Evolutionary conservation across 2,888 invertebrate genomes (phyloP).

Genomic region (Nemotelus pantherinus): DNA sequence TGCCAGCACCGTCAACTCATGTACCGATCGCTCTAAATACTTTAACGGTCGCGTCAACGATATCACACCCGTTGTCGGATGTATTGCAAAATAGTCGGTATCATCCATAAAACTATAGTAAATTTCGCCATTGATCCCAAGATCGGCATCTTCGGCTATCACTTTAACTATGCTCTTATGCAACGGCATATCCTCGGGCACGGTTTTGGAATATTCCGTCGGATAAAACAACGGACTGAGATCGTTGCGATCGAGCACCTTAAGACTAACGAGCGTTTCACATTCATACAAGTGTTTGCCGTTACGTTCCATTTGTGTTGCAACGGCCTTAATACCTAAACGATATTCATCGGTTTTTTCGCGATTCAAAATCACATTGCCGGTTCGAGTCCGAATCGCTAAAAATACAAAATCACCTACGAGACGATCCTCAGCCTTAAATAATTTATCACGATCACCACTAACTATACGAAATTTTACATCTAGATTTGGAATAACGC

Average conservation of each 20-base stretch:
- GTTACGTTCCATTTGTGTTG: slow-evolving; percentile 69
- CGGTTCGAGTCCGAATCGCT: slow-evolving; percentile 86
- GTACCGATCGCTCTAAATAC: slow-evolving; percentile 74
- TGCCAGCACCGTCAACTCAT: slow-evolving; percentile 83
- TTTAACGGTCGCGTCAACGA: slow-evolving; percentile 82
- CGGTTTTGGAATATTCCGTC: slow-evolving; percentile 84
- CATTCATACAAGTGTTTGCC: slow-evolving; percentile 73
- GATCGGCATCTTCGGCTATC: slow-evolving; percentile 93
- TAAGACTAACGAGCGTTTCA: slow-evolving; percentile 76
- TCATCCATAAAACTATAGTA: slow-evolving; percentile 90
- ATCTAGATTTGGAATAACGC: slow-evolving; percentile 67
- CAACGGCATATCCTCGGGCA: slow-evolving; percentile 87
- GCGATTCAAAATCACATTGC: slow-evolving; percentile 89
- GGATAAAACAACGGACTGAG: slow-evolving; percentile 93
- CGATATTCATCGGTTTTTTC: slow-evolving; percentile 88
- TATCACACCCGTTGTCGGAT: slow-evolving; percentile 91
- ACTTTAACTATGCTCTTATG: slow-evolving; percentile 83
- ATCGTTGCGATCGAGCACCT: slow-evolving; percentile 87
- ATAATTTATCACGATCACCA: slow-evolving; percentile 90
- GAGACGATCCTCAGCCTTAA: slow-evolving; percentile 88
- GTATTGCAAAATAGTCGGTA: slow-evolving; percentile 88
- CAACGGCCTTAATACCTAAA: slow-evolving; percentile 79
- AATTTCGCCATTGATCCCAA: slow-evolving; percentile 95
- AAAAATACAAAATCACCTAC: slow-evolving; percentile 97
- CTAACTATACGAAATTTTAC: slow-evolving; percentile 87